Evolutionary conservation across 2,113 vertebrate genomes (phyloP).

Genomic region (Mesitornis unicolor): DNA sequence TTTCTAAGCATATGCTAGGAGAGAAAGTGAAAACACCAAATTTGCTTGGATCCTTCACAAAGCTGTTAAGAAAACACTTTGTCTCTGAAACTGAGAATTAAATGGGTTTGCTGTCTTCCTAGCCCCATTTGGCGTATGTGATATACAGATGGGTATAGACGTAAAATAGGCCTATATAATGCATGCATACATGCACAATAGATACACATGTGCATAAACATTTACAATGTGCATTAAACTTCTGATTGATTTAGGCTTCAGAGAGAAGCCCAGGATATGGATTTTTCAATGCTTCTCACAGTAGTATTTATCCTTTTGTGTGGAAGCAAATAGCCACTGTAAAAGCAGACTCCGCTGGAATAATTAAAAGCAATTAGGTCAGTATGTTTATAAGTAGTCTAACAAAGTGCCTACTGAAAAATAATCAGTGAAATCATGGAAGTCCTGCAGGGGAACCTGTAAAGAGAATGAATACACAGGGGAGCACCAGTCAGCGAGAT

Average conservation of each 20-base stretch:
- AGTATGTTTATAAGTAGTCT: slow-evolving; percentile 58
- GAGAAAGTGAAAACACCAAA: not conserved
- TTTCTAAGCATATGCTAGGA: not conserved
- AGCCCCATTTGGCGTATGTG: not conserved
- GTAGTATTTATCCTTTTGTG: slow-evolving; percentile 28
- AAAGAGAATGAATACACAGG: slow-evolving; percentile 12
- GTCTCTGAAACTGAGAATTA: not conserved
- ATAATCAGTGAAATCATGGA: slow-evolving; percentile 63
- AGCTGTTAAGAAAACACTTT: not conserved
- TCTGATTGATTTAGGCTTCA: slow-evolving; percentile 39
- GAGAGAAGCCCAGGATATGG: not conserved
- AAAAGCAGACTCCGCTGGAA: slow-evolving; percentile 43
- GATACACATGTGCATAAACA: slow-evolving; percentile 8
- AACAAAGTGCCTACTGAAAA: slow-evolving; percentile 60
- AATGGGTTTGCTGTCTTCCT: not conserved
- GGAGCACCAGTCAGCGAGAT: slow-evolving; percentile 35
- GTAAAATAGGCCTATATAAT: not conserved
- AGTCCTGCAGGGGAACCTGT: slow-evolving; percentile 33
- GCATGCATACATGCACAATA: slow-evolving; percentile 21
- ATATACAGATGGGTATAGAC: not conserved
- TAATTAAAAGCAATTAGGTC: slow-evolving; percentile 70
- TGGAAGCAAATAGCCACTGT: slow-evolving; percentile 24
- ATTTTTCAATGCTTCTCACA: slow-evolving; percentile 39
- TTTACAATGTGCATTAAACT: slow-evolving; percentile 33
- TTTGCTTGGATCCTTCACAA: not conserved